These are phyloP conservation scores for Lasioglossum malachurum DNA, from an alignment of 2,888 invertebrate species.

Conservation along the genomic window DNA sequence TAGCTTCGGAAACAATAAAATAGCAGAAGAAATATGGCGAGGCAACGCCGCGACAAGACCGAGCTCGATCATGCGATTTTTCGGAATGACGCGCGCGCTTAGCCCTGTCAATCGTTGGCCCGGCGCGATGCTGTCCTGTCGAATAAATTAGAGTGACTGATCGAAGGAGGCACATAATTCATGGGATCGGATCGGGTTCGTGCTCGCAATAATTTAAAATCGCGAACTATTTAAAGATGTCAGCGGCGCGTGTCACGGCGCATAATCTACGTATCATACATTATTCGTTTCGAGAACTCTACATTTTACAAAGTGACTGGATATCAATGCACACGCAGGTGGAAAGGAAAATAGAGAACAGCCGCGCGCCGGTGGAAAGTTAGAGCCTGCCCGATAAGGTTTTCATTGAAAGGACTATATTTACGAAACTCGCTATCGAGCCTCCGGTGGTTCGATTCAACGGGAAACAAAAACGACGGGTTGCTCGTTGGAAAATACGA, in stretches of 20 bases:
- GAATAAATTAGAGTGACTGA: slow-evolving; percentile 50
- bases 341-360: neutral
- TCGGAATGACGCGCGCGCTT: slow-evolving; percentile 13
- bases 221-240: slow-evolving; percentile 32
- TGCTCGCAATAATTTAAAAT: slow-evolving; percentile 28
- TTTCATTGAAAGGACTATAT: slow-evolving; percentile 43
- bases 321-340: neutral
- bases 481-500: slow-evolving; percentile 47
- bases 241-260: neutral
- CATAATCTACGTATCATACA: slow-evolving; percentile 4
- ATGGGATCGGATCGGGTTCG: slow-evolving; percentile 18
- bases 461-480: slow-evolving; percentile 30
- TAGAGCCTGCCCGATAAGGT: slow-evolving; percentile 33
- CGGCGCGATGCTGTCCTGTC: neutral
- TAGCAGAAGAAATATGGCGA: neutral
- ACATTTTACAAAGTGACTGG: neutral
- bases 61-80: slow-evolving; percentile 13
- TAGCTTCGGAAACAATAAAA: neutral
- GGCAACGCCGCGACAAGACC: neutral
- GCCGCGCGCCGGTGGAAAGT: neutral
- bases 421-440: slow-evolving; percentile 32
- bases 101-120: slow-evolving; percentile 20
- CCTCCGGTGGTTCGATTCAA: slow-evolving; percentile 13
- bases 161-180: slow-evolving; percentile 49
- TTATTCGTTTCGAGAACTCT: neutral